phyloP scores from a whole-genome alignment of 2,797 vertebrate genomes.

The Lemur catta region DNA sequence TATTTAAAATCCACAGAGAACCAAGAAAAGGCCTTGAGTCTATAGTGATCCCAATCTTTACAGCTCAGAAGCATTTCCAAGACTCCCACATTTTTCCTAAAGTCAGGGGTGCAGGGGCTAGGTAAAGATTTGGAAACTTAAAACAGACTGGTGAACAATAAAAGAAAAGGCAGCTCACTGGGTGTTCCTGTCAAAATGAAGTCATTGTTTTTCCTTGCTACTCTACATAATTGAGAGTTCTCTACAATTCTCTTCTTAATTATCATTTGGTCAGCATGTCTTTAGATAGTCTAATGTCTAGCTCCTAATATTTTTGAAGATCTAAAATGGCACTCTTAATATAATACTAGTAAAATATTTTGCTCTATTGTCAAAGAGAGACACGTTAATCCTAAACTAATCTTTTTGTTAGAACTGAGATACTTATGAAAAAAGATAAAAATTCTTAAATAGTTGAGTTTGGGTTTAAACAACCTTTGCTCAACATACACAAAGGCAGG shows the following conservation, averaged over 20 bases:
- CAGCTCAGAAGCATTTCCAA: slow-evolving; percentile 8
- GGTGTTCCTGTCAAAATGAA: slow-evolving; percentile 42
- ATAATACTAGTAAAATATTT: not conserved
- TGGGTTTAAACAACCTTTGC: not conserved
- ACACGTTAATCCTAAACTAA: not conserved
- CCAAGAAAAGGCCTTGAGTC: not conserved
- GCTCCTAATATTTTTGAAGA: not conserved
- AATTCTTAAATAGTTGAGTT: not conserved
- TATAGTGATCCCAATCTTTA: not conserved
- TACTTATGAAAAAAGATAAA: not conserved
- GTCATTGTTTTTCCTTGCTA: not conserved
- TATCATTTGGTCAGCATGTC: not conserved
- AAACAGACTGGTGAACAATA: slow-evolving; percentile 9
- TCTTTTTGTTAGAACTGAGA: not conserved
- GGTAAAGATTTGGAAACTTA: not conserved
- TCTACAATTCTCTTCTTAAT: not conserved
- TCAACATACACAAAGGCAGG: not conserved
- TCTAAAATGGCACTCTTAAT: not conserved
- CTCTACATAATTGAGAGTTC: not conserved
- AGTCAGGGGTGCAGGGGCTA: not conserved
- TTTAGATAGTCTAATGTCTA: not conserved
- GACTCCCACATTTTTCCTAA: slow-evolving; percentile 12
- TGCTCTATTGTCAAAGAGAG: not conserved
- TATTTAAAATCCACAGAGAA: slow-evolving; percentile 53
- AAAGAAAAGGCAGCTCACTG: slow-evolving; percentile 24